These are phyloP conservation scores for Prenolepis imparis DNA, from an alignment of 2,888 invertebrate genomes.

Conservation along the genomic window DNA sequence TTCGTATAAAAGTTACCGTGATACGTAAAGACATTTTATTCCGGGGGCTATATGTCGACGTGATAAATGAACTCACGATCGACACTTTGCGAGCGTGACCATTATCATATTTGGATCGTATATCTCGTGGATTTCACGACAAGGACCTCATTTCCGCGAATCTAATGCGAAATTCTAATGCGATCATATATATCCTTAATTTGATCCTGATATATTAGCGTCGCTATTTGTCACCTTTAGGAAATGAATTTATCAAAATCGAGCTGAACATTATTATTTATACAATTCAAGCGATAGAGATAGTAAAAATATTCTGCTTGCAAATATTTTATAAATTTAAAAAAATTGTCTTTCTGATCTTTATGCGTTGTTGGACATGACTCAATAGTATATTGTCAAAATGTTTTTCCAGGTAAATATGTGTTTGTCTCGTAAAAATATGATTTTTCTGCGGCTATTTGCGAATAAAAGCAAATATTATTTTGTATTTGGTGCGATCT, in stretches of 20 bases:
- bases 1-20: conserved; percentile 37
- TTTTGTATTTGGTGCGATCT: conserved; percentile 58
- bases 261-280: neutral
- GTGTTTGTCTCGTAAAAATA: conserved; percentile 18
- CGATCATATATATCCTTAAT: conserved; percentile 58
- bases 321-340: neutral
- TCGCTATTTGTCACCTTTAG: conserved; percentile 59
- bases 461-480: conserved; percentile 34
- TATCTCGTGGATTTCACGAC: conserved; percentile 65
- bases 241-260: conserved; percentile 19
- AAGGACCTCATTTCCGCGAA: conserved; percentile 67
- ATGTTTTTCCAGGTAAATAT: neutral
- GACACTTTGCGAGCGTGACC: conserved; percentile 59
- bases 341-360: neutral
- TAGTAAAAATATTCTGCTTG: neutral
- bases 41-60: conserved; percentile 22
- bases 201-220: conserved; percentile 52
- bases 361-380: neutral
- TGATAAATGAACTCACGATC: conserved; percentile 70
- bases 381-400: neutral
- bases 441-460: conserved; percentile 10
- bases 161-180: conserved; percentile 63
- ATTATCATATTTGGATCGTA: conserved; percentile 71
- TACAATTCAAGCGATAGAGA: neutral
- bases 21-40: conserved; percentile 52